phyloP scores from a whole-genome alignment of 2,113 vertebrate genomes.

The Pelecanoides urinatrix region DNA sequence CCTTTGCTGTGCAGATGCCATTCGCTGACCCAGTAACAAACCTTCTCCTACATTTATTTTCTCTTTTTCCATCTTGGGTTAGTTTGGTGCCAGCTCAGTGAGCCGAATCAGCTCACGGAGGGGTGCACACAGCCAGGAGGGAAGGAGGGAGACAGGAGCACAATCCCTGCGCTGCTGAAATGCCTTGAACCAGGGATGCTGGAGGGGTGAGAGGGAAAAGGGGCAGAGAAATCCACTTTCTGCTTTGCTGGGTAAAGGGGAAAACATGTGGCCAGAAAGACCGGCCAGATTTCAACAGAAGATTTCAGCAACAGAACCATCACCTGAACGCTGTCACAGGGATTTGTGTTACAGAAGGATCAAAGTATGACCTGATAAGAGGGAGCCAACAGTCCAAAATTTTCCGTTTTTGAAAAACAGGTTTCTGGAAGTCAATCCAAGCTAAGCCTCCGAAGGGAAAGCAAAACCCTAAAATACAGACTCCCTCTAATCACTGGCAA shows the following conservation, averaged over 20 bases:
- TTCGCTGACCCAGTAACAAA: neutral
- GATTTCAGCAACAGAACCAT: neutral
- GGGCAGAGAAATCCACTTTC: neutral
- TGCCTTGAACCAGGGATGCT: neutral
- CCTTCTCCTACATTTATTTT: neutral
- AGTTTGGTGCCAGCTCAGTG: neutral
- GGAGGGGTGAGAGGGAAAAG: neutral
- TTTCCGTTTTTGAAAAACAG: neutral
- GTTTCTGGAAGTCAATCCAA: neutral
- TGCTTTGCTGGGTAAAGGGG: neutral
- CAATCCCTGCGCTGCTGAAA: neutral
- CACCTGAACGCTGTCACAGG: neutral
- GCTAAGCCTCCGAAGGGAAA: neutral
- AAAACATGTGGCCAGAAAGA: neutral
- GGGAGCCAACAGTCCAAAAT: neutral
- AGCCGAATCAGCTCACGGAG: neutral
- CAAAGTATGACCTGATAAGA: neutral
- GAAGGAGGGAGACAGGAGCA: neutral
- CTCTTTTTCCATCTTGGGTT: neutral
- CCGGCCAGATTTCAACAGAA: neutral
- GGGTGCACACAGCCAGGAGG: neutral
- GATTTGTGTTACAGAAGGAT: neutral
- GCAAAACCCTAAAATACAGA: neutral
- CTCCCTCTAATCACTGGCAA: neutral
- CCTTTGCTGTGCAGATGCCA: neutral